Base-by-base conservation (phyloP, 2,888 invertebrate species). In the Acanthosepion esculentum region DNA sequence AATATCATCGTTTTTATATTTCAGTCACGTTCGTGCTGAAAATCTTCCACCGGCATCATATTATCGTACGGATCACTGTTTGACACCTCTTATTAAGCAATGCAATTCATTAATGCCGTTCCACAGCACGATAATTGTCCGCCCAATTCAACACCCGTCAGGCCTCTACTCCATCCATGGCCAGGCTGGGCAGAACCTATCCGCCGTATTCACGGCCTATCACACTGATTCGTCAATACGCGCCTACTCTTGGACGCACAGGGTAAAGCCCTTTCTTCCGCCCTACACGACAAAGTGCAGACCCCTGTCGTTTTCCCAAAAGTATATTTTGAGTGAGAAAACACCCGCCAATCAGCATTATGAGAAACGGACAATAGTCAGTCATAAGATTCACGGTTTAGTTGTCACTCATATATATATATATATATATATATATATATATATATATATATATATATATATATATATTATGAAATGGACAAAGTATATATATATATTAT, bases 11-110 rank as follows among this genome's bases (percentile, higher is more conserved):
- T n/a, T n/a, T 78, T 78, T 12, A 78, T 78, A 78, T 78, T 78
- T 33, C 78, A 78, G 78, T 78, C 78, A 78, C 78, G 78, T 78
- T 33, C 78, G n/a, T 12, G n/a, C n/a, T 33, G 78, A 78, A 78
- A 78, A 78, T 78, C 78, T 78, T 78, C 78, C 2, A 18, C 78
- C 78, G 78, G n/a, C 78, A n/a, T 78, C 78, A n/a, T n/a, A n/a
- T 78, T 78, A 78, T 78, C 78, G 78, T 33, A 78, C 78, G 78
- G 78, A 78, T 78, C 78, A 23, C 78, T 78, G 78, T 78, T 78
- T 78, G 78, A 78, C 78, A 78, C 78, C 78, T n/a, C 78, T 78
- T n/a, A 78, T 78, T 78, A 78, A n/a, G n/a, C 78, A 78, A n/a
- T 78, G 78, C 78, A 78, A 78, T 78, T 78, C 78, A 78, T 78